Base-by-base conservation (phyloP, 1,140 invertebrate genomes). In the Scaptomyza hsui region DNA sequence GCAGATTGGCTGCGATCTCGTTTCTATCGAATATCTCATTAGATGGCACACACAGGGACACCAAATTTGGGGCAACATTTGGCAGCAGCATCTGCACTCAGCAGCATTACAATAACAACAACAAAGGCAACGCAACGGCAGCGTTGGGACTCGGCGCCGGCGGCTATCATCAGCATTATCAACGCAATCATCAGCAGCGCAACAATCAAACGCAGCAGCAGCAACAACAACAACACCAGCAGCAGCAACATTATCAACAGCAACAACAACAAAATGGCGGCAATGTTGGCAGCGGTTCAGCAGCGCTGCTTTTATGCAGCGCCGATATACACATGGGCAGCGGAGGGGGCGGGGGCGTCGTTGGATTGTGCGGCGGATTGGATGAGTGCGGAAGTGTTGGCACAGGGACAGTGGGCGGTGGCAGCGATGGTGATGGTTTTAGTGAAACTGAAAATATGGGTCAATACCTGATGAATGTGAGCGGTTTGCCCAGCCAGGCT, bases 11-110 rank as follows among this genome's bases (percentile, higher is more conserved):
- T 89, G 97, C 97, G 74, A 93, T 97, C 68, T 96, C 96, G 78
- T 99, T 98, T 93, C 93, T 99, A 74, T 96, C 97, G 24, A 98
- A 98, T 93, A 98, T 99, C 88, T 98, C 97, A 59, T 93, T 98
- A 56, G 97, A 98, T 94, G 97, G 97, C 52, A 96, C 95, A 79
- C 95, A 97, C 92, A 94, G 94, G 79, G 97, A 98, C 91, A 97
- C 96, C 53, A 95, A 94, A 91, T 92, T 96, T 78, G 93, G 94
- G 35, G 91, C 80, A 85, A 89, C 90, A 91, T 91, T 91, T 77
- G 90, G 90, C 78, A 90, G 83, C 75, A 90, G 79, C 72, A 74
- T 88, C 71, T 78, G 72, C 60, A 68, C 63, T 69, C 57, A 51
- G 39, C 64, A 64, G 45, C 70, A 72, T 56, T 56, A 72, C 44